Base-by-base conservation (phyloP, 2,888 invertebrate genomes). In the Pecten maximus region DNA sequence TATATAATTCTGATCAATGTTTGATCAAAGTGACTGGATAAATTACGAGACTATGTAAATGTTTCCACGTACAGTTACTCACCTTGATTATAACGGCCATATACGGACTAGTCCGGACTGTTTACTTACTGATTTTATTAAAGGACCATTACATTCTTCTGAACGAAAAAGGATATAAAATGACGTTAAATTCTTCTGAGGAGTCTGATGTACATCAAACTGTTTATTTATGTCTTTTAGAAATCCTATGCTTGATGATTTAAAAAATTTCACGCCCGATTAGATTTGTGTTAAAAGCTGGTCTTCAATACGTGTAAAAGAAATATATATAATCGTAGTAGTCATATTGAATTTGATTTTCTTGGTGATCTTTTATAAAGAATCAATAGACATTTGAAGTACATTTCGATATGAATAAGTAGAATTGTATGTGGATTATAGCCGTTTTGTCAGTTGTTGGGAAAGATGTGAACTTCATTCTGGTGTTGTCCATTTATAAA, bases 311-410 rank as follows among this genome's bases (percentile, higher is more conserved):
- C 19, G 2, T 23, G 23, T 60, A 60, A 60, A 60, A n/a, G 60
- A 60, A 60, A 60, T 60, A 23, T 44, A 44, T 60, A 2, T 60
- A 23, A 60, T 60, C 23, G 60, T 23, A 23, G 23, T 60, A n/a
- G 60, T 60, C n/a, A 60, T 60, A 60, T 60, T 60, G 60, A 60
- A 60, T 60, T 60, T 60, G 60, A 60, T n/a, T 60, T 60, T 60
- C 23, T 60, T 60, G 23, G 23, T 23, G 23, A 60, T 60, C 6
- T 60, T n/a, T 16, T 23, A n/a, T 60, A 60, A 23, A 60, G 16
- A 60, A 23, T 60, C 23, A n/a, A 23, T 60, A n/a, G 44, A 44
- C 12, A 12, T 44, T 44, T 44, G 6, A 10, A 44, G 44, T 44
- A 44, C 44, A 60, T 60, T 60, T 60, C 60, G 16, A 4, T 60